phyloP scores from a whole-genome alignment of 2,113 vertebrate genomes.

The Sceloporus undulatus region DNA sequence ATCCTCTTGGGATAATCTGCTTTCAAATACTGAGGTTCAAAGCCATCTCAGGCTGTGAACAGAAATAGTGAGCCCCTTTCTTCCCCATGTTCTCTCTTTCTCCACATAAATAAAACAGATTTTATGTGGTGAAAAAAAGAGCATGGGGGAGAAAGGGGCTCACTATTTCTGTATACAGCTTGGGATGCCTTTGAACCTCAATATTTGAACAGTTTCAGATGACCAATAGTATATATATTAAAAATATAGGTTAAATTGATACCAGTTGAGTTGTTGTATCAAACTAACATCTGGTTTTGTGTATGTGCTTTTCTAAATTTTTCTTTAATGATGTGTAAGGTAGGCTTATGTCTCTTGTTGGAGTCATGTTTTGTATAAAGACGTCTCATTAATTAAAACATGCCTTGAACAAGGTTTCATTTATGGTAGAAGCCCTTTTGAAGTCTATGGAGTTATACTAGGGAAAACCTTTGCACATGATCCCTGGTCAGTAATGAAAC shows the following conservation, averaged over 20 bases:
- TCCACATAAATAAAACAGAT: too few relatives aligned
- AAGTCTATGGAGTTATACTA: neutral
- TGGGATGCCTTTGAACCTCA: slow-evolving; percentile 43
- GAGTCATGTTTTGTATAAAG: slow-evolving; percentile 21
- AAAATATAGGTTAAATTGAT: slow-evolving; percentile 4
- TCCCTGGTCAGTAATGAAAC: neutral
- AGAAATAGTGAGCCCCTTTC: slow-evolving; percentile 58
- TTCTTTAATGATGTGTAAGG: neutral
- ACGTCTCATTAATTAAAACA: slow-evolving; percentile 28
- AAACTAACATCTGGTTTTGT: slow-evolving; percentile 38
- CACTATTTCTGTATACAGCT: slow-evolving; percentile 53
- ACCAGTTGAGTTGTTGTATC: slow-evolving; percentile 46
- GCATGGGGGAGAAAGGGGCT: slow-evolving; percentile 32
- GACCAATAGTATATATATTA: neutral
- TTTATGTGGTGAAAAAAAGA: neutral
- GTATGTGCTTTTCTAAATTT: neutral
- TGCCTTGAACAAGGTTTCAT: neutral
- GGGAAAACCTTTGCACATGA: neutral
- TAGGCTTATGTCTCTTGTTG: neutral
- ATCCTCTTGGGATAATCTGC: slow-evolving; percentile 72
- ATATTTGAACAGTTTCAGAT: slow-evolving; percentile 40
- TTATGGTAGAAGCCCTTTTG: neutral
- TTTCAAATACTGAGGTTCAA: slow-evolving; percentile 55
- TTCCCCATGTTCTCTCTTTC: neutral
- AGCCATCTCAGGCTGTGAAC: slow-evolving; percentile 35